Base-by-base conservation (phyloP, 2,888 invertebrate genomes). In the Baronia brevicornis region DNA sequence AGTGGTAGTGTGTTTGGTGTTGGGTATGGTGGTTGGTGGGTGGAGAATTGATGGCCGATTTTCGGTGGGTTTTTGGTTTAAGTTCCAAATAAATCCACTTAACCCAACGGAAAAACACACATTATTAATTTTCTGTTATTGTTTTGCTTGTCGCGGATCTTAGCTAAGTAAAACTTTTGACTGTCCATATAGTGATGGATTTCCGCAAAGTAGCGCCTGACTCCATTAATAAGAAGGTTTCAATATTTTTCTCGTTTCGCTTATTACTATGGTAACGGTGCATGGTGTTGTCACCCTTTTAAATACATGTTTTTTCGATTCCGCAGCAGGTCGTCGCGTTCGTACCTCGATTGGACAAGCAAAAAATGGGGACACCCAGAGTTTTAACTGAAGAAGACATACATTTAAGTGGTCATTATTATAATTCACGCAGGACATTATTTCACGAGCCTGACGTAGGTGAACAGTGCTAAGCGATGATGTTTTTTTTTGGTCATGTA, bases 341-440 rank as follows among this genome's bases (percentile, higher is more conserved):
- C 55, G 59, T 60, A 58, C 60, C 44, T 49, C 51, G 44, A 52
- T 50, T 56, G 59, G 74, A 73, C 74, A 71, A 62, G 63, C 67
- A 64, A 72, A 63, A 74, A 69, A 77, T 71, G 72, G 60, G 79
- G 71, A 78, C 78, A 77, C 74, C 75, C 77, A 72, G 69, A 59
- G 66, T 61, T 61, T 62, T 65, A 65, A 68, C 65, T 72, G 71
- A 79, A 78, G 73, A 82, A 80, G 79, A 80, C 78, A 82, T 79
- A 72, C 71, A 71, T 82, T 80, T 77, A 65, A 62, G 45, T 39
- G 48, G 65, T 64, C 66, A 78, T 82, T 77, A 80, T 80, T 78
- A 79, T 82, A 82, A 78, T 72, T 82, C 82, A 82, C 74, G 62
- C 64, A 62, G 70, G 71, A 72, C 70, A 69, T 70, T 68, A 66